Conservation (phyloP, 2,888 invertebrate species). For the Nymphalis urticae region DNA sequence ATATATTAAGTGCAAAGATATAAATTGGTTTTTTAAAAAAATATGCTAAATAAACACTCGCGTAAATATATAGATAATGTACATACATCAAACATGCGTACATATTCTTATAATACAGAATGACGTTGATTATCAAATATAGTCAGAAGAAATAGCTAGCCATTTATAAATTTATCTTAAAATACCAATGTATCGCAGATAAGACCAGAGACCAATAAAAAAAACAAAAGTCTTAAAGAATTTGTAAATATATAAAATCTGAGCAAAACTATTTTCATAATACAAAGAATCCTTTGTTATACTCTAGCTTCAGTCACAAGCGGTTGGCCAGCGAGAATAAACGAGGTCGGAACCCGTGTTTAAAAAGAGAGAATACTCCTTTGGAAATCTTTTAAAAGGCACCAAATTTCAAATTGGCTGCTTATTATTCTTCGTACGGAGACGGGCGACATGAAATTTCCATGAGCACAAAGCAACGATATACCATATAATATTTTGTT, state of each 20-base stretch:
- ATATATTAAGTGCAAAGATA: too few relatives aligned
- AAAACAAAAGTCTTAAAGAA: too few relatives aligned
- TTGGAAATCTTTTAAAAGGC: constrained; percentile 44
- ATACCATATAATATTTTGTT: constrained; percentile 64
- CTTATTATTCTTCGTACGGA: constrained; percentile 50
- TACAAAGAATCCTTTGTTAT: constrained; percentile 17
- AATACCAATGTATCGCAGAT: not conserved
- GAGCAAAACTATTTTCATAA: constrained; percentile 14
- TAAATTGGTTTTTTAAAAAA: too few relatives aligned
- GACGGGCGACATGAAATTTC: constrained; percentile 57
- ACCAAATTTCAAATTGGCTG: constrained; percentile 51
- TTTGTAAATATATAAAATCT: constrained; percentile 9
- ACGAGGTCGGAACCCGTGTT: constrained; percentile 11
- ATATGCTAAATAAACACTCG: too few relatives aligned
- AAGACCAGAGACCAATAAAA: too few relatives aligned
- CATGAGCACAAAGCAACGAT: constrained; percentile 66
- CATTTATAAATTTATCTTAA: too few relatives aligned
- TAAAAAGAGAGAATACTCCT: constrained; percentile 19
- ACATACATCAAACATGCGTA: too few relatives aligned
- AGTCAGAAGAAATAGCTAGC: too few relatives aligned
- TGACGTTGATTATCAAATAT: too few relatives aligned
- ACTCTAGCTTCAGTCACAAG: constrained; percentile 31
- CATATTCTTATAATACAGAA: too few relatives aligned
- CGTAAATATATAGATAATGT: too few relatives aligned
- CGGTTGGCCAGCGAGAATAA: constrained; percentile 40